Evolutionary conservation across 2,888 invertebrate species (phyloP).

Genomic region (Hedychridium roseum): DNA sequence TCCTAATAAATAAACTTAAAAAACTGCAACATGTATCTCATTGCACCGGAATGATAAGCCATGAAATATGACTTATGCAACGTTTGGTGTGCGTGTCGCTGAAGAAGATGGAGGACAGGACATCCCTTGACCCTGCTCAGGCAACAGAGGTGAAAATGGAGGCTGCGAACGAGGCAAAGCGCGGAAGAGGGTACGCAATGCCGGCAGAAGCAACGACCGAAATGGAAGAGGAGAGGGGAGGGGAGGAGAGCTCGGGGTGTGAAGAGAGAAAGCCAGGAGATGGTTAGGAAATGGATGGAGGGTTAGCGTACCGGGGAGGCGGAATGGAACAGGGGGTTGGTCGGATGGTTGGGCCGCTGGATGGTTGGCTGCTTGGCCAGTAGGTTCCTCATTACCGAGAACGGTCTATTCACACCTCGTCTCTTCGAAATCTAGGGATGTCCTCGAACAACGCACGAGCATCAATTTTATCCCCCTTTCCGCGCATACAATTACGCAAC

Average conservation of each 20-base stretch:
- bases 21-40: too few species aligned
- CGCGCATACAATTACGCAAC: too few species aligned
- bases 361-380: slow-evolving; percentile 48
- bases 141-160: slow-evolving; percentile 49
- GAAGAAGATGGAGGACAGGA: slow-evolving; percentile 5
- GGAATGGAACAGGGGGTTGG: slow-evolving; percentile 41
- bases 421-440: slow-evolving; percentile 35
- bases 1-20: too few species aligned
- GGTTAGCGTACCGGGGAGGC: slow-evolving; percentile 37
- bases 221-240: slow-evolving; percentile 21
- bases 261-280: slow-evolving; percentile 38
- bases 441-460: slow-evolving; percentile 32
- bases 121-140: slow-evolving; percentile 19
- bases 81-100: too few species aligned
- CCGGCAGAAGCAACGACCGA: slow-evolving; percentile 21
- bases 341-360: slow-evolving; percentile 40
- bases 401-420: slow-evolving; percentile 52
- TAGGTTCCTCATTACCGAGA: slow-evolving; percentile 53
- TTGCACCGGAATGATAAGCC: too few species aligned
- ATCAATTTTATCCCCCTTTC: not conserved
- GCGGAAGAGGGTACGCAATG: slow-evolving; percentile 31
- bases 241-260: slow-evolving; percentile 28
- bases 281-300: slow-evolving; percentile 41
- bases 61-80: too few species aligned
- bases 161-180: slow-evolving; percentile 43